Evolutionary conservation across 2,113 vertebrate species (phyloP).

Genomic region (Verasper variegatus): DNA sequence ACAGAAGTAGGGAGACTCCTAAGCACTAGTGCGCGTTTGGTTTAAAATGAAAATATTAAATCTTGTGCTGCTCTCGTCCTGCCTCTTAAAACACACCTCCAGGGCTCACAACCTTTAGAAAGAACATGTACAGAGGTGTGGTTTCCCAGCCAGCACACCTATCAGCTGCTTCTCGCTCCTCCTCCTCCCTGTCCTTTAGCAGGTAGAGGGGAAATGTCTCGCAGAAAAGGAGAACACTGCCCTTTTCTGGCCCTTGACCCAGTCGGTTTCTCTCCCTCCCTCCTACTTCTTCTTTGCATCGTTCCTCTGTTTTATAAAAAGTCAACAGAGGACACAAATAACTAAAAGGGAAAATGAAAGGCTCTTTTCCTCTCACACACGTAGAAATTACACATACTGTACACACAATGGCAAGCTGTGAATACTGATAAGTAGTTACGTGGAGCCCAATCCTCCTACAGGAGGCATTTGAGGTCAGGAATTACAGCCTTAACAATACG

Average conservation of each 20-base stretch:
- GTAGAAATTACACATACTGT: not conserved
- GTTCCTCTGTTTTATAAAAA: constrained; percentile 15
- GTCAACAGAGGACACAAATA: not conserved
- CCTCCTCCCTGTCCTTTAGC: constrained; percentile 52
- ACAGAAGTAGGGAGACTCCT: constrained; percentile 5
- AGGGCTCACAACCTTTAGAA: constrained; percentile 81
- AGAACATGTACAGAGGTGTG: constrained; percentile 79
- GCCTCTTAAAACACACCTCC: constrained; percentile 77
- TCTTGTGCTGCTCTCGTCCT: constrained; percentile 46
- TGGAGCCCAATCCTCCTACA: not conserved
- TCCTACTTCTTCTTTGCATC: constrained; percentile 34
- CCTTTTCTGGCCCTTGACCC: constrained; percentile 29
- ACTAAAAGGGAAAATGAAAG: not conserved
- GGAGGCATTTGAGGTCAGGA: not conserved
- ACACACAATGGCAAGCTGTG: not conserved
- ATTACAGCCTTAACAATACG: not conserved
- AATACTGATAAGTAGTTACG: not conserved
- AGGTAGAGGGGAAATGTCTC: constrained; percentile 59
- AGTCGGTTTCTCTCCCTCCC: not conserved
- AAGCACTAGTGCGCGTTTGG: not conserved
- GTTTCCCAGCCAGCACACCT: constrained; percentile 82
- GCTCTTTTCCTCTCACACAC: not conserved
- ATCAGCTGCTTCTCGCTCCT: constrained; percentile 62
- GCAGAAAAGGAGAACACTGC: constrained; percentile 8
- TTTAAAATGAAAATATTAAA: constrained; percentile 24